These are phyloP conservation scores for Enteromius fasciolatus DNA, from an alignment of 2,797 vertebrate genomes.

Conservation along the genomic window DNA sequence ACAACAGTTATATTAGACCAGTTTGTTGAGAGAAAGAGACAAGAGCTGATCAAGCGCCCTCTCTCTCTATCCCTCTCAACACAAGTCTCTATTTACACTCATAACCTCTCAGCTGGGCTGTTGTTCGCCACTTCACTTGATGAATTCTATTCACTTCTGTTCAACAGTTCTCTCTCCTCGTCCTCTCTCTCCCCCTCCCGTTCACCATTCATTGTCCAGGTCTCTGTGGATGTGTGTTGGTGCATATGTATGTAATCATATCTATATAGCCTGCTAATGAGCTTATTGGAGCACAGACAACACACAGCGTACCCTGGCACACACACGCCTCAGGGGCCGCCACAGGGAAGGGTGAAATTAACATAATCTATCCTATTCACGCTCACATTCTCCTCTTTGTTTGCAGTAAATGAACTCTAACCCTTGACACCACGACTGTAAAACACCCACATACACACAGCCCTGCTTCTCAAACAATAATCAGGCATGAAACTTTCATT, in stretches of 20 bases:
- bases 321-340: conserved; percentile 13
- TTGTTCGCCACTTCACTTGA: conserved; percentile 30
- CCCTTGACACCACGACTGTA: background rate
- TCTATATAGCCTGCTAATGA: conserved; percentile 68
- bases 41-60: background rate
- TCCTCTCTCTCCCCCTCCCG: background rate
- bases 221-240: conserved; percentile 30
- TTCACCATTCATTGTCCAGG: conserved; percentile 44
- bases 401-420: conserved; percentile 35
- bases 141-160: conserved; percentile 33
- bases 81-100: conserved; percentile 18
- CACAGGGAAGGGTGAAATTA: conserved; percentile 45
- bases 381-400: conserved; percentile 32
- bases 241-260: conserved; percentile 59
- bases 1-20: background rate
- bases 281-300: conserved; percentile 63
- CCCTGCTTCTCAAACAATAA: background rate
- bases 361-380: conserved; percentile 49
- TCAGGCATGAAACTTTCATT: background rate
- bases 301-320: conserved; percentile 33
- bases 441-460: conserved; percentile 24
- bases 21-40: conserved; percentile 1
- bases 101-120: conserved; percentile 15
- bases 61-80: conserved; percentile 8
- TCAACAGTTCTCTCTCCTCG: conserved; percentile 8